Conservation (phyloP, 2,797 vertebrate genomes). For the Chanos chanos region DNA sequence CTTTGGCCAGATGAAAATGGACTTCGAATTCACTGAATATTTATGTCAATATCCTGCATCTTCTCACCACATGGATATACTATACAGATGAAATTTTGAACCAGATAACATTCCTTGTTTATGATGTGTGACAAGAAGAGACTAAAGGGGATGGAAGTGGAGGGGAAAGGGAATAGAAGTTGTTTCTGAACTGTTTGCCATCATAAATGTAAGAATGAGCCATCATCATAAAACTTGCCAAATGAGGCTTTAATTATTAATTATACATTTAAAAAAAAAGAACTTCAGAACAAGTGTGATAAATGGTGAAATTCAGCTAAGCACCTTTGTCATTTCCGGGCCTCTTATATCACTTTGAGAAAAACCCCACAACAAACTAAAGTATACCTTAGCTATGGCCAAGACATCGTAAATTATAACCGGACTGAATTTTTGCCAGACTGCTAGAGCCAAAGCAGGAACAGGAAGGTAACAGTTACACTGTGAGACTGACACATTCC, state of each 20-base stretch:
- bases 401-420: constrained; percentile 7
- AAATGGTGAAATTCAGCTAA: neutral
- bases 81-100: constrained; percentile 31
- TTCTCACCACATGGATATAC: constrained; percentile 20
- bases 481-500: constrained; percentile 18
- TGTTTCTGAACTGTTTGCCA: constrained; percentile 21
- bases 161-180: constrained; percentile 20
- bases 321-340: neutral
- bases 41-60: constrained; percentile 23
- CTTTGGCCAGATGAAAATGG: constrained; percentile 22
- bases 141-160: constrained; percentile 14
- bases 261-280: neutral
- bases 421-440: neutral
- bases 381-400: neutral
- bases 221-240: constrained; percentile 6
- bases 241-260: constrained; percentile 5
- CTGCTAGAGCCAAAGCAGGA: neutral
- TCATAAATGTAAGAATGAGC: constrained; percentile 17
- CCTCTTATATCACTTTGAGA: constrained; percentile 7
- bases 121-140: constrained; percentile 16
- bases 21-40: constrained; percentile 29
- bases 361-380: neutral
- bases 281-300: neutral
- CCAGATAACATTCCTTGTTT: constrained; percentile 28
- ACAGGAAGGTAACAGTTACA: constrained; percentile 12